A percentile compares a stretch with the other conserved stretches of the same genome.
Evolutionary conservation across 2,888 invertebrate genomes (phyloP).

Genomic region (Parnassius smintheus): DNA sequence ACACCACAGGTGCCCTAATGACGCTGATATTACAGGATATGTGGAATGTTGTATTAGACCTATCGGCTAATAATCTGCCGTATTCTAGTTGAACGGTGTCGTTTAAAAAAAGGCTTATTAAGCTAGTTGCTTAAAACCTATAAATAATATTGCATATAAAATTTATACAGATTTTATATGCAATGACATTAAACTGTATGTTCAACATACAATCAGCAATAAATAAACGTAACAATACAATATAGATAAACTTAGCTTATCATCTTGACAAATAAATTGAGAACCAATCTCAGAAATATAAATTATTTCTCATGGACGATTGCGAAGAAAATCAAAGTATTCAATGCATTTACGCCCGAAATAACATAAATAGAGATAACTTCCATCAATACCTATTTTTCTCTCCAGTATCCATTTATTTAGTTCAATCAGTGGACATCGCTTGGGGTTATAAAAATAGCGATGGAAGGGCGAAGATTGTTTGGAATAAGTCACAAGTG

Average conservation of each 20-base stretch:
- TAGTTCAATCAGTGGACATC: conserved; percentile 69
- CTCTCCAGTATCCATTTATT: conserved; percentile 65
- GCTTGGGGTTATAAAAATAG: conserved; percentile 49
- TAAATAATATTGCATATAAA: too few species aligned
- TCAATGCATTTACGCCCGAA: conserved; percentile 16
- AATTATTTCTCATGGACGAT: conserved; percentile 18
- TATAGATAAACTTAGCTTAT: background rate
- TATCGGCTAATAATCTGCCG: too few species aligned
- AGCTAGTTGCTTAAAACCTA: too few species aligned
- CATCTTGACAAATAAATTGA: background rate
- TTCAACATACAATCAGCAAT: too few species aligned
- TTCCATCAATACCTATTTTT: conserved; percentile 48
- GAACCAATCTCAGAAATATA: conserved; percentile 14
- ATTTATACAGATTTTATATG: too few species aligned
- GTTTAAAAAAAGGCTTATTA: too few species aligned
- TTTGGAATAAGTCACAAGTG: conserved; percentile 36
- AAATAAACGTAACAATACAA: too few species aligned
- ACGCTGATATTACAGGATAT: too few species aligned
- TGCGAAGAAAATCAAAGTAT: conserved; percentile 14
- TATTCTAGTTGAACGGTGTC: too few species aligned
- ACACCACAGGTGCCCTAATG: too few species aligned
- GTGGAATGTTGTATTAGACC: too few species aligned
- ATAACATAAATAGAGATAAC: conserved; percentile 27
- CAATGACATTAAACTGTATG: too few species aligned
- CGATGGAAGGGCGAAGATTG: conserved; percentile 24